phyloP scores from a whole-genome alignment of 2,888 invertebrate genomes.

The Cephus nigrinus region DNA sequence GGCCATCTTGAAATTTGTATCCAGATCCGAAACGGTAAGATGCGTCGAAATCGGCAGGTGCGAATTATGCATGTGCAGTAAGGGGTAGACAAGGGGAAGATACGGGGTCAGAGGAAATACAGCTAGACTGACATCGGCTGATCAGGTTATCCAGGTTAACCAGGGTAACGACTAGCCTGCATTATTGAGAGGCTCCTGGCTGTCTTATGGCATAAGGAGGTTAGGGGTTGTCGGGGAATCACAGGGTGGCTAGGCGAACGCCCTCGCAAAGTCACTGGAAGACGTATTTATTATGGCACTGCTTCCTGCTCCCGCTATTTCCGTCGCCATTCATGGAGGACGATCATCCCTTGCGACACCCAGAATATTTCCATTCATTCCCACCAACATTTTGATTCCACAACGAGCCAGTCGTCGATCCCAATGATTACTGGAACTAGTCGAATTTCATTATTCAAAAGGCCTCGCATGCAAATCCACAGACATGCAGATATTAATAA shows the following conservation, averaged over 20 bases:
- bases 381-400: not conserved
- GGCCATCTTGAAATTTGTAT: not conserved
- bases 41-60: not conserved
- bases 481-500: constrained; percentile 14
- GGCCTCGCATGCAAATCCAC: not conserved
- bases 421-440: not conserved
- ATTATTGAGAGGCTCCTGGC: constrained; percentile 45
- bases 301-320: constrained; percentile 54
- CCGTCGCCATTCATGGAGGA: constrained; percentile 47
- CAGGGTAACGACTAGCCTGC: constrained; percentile 40
- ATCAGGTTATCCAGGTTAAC: constrained; percentile 42
- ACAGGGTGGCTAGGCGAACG: constrained; percentile 20
- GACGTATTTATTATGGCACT: constrained; percentile 51
- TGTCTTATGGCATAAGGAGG: constrained; percentile 19
- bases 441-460: not conserved
- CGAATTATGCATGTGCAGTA: not conserved
- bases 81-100: not conserved
- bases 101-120: constrained; percentile 4
- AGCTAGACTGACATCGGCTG: constrained; percentile 32
- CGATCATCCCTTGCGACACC: constrained; percentile 22
- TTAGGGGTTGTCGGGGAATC: constrained; percentile 23
- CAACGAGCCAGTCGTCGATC: not conserved
- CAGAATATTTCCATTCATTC: constrained; percentile 48
- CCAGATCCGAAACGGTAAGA: not conserved
- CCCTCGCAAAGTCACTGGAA: constrained; percentile 33